Percentiles rank a stretch among this genome's conserved stretches.
Evolutionary conservation across 2,113 vertebrate genomes (phyloP).

Genomic region (Zingel zingel): DNA sequence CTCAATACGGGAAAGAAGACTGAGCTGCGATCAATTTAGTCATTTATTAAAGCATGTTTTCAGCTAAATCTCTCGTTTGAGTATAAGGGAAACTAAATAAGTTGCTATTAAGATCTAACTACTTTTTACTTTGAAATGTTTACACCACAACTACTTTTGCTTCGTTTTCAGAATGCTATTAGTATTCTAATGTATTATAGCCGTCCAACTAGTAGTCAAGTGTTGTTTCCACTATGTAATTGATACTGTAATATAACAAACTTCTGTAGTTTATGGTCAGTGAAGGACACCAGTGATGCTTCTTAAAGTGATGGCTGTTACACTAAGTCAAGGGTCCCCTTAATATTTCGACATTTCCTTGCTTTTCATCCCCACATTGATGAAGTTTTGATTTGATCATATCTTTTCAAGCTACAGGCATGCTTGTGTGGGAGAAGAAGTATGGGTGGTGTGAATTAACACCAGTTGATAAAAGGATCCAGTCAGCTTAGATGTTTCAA

Average conservation of each 20-base stretch:
- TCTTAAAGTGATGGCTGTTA: neutral
- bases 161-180: neutral
- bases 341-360: too few species aligned
- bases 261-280: neutral
- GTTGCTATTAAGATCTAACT: neutral
- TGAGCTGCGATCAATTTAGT: neutral
- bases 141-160: neutral
- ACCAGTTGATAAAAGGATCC: neutral
- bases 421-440: neutral
- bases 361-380: neutral
- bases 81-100: neutral
- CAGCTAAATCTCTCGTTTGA: neutral
- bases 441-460: neutral
- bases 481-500: slow-evolving; percentile 12
- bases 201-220: too few species aligned
- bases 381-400: neutral
- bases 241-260: neutral
- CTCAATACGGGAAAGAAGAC: neutral
- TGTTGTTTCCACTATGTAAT: neutral
- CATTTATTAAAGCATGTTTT: neutral
- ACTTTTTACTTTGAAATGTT: neutral
- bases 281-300: neutral
- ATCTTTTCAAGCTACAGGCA: neutral
- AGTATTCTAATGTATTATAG: neutral
- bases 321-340: neutral